Conservation (phyloP, 2,113 vertebrate genomes). For the Tragelaphus scriptus region DNA sequence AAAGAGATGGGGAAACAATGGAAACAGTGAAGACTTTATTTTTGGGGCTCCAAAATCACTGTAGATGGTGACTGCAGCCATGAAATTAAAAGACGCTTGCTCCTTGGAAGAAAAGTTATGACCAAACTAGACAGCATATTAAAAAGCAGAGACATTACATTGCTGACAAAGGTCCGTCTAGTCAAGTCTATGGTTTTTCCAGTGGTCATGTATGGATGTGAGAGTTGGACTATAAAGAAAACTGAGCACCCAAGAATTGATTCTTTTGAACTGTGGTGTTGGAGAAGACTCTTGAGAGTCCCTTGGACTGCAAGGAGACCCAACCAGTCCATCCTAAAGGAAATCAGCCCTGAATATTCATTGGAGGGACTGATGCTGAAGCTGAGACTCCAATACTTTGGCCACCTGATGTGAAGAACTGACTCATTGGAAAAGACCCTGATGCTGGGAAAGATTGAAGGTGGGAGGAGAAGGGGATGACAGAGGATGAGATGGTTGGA, state of each 20-base stretch:
- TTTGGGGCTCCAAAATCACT: background rate
- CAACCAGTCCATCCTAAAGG: no score
- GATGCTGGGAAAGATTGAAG: no score
- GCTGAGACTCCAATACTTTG: no score
- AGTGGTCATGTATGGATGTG: background rate
- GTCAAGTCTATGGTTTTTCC: background rate
- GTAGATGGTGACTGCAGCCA: background rate
- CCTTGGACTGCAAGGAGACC: no score
- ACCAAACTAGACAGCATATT: background rate
- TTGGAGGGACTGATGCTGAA: no score
- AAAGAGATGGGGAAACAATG: background rate
- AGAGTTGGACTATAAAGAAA: background rate
- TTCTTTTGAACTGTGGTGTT: background rate
- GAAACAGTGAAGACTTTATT: background rate
- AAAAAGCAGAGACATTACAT: background rate
- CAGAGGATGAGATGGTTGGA: background rate
- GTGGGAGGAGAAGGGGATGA: background rate
- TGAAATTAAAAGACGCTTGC: background rate
- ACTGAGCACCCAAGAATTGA: background rate
- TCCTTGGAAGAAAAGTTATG: background rate
- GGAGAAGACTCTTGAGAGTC: background rate
- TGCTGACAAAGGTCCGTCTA: fast-evolving
- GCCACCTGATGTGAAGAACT: no score
- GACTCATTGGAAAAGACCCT: no score
- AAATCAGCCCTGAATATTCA: no score